phyloP scores from a whole-genome alignment of 2,797 vertebrate species.

The Scomberomorus guttatus region DNA sequence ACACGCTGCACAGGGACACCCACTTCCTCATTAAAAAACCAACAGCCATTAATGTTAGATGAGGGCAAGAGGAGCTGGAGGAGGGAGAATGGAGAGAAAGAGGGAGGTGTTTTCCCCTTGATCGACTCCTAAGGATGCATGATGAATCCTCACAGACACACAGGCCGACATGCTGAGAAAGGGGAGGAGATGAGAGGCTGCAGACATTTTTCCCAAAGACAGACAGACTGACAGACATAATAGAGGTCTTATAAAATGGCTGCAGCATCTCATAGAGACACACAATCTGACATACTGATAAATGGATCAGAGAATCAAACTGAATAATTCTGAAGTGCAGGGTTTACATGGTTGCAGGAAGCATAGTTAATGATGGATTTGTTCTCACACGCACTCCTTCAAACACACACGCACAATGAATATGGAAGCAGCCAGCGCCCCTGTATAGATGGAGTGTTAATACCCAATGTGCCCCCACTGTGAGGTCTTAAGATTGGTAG shows the following conservation, averaged over 20 bases:
- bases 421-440: conserved; percentile 48
- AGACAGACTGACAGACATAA: conserved; percentile 60
- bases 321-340: conserved; percentile 40
- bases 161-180: conserved; percentile 70
- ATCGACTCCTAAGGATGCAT: conserved; percentile 83
- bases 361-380: conserved; percentile 42
- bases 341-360: conserved; percentile 44
- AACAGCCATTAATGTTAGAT: conserved; percentile 89
- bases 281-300: conserved; percentile 33
- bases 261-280: conserved; percentile 31
- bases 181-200: conserved; percentile 75
- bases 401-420: conserved; percentile 47
- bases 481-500: conserved; percentile 56
- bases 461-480: conserved; percentile 65
- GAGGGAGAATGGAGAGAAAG: conserved; percentile 67
- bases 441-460: conserved; percentile 72
- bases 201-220: conserved; percentile 62
- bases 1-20: conserved; percentile 80
- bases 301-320: conserved; percentile 53
- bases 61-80: conserved; percentile 81
- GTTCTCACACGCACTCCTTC: conserved; percentile 8
- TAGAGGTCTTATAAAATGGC: conserved; percentile 58
- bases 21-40: conserved; percentile 88
- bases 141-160: conserved; percentile 82
- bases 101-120: conserved; percentile 82